Percentiles rank a stretch among this genome's conserved stretches.
Evolutionary conservation across 2,888 invertebrate genomes (phyloP).

Genomic region (Ypsolopha scabrella): DNA sequence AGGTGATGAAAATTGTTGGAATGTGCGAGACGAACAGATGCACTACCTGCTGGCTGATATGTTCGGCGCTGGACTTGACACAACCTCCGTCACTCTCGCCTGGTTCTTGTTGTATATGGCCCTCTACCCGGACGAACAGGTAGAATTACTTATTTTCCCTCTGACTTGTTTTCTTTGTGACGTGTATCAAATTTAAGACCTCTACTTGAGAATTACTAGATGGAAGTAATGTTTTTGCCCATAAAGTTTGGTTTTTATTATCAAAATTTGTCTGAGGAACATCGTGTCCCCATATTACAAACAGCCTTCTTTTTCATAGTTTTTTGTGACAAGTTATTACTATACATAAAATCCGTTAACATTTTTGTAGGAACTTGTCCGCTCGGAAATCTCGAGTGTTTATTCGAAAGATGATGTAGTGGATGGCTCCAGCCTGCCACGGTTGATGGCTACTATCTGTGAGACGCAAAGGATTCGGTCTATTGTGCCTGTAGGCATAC

Average conservation of each 20-base stretch:
- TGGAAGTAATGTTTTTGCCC: no score
- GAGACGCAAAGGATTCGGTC: slow-evolving; percentile 85
- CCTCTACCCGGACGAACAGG: slow-evolving; percentile 74
- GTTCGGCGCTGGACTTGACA: slow-evolving; percentile 89
- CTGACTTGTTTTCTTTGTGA: neutral
- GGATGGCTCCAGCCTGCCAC: slow-evolving; percentile 67
- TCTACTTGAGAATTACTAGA: no score
- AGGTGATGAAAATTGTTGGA: slow-evolving; percentile 47
- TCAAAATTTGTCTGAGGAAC: no score
- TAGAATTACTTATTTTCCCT: slow-evolving; percentile 19
- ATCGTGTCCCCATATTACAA: neutral
- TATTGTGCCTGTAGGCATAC: slow-evolving; percentile 86
- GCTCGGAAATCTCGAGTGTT: slow-evolving; percentile 62
- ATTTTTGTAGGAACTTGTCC: slow-evolving; percentile 67
- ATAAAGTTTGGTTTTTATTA: no score
- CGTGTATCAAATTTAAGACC: no score
- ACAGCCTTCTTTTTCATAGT: no score
- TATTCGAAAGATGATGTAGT: slow-evolving; percentile 67
- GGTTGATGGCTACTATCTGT: slow-evolving; percentile 79
- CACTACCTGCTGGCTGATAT: slow-evolving; percentile 83
- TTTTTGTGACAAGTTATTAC: no score
- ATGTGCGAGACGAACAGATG: slow-evolving; percentile 76
- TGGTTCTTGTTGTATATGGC: slow-evolving; percentile 88
- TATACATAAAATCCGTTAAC: no score
- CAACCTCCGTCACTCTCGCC: slow-evolving; percentile 81